These are phyloP conservation scores for Luperina testacea DNA, from an alignment of 2,888 invertebrate species.

Conservation along the genomic window DNA sequence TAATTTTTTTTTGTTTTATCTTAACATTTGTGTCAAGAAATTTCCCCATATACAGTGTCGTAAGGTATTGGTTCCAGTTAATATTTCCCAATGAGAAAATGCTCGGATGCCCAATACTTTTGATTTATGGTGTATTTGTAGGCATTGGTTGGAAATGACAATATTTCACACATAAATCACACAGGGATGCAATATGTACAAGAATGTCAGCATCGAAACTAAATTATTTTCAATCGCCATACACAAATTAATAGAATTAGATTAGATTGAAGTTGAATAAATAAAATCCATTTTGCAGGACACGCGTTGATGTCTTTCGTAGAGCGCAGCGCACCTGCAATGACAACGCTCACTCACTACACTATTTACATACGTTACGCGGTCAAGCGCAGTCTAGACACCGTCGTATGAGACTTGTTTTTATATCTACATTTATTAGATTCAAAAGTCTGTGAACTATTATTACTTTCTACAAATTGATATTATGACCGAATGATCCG, in stretches of 20 bases:
- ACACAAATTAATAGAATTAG: constrained; percentile 1
- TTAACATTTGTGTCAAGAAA: constrained; percentile 50
- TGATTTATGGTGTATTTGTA: constrained; percentile 32
- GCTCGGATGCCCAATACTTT: constrained; percentile 25
- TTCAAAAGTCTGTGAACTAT: constrained; percentile 77
- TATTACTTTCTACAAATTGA: constrained; percentile 86
- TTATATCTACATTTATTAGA: constrained; percentile 55
- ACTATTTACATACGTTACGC: constrained; percentile 44
- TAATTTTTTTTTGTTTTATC: constrained; percentile 50
- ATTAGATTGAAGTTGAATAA: background rate
- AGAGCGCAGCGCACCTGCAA: constrained; percentile 26
- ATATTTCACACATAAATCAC: constrained; percentile 4
- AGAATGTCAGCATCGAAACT: background rate
- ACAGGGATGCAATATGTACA: background rate
- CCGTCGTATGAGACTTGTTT: constrained; percentile 35
- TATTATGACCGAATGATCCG: constrained; percentile 76
- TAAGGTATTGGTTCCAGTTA: constrained; percentile 43
- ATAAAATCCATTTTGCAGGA: constrained; percentile 9
- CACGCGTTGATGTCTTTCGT: constrained; percentile 64
- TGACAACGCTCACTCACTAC: constrained; percentile 8
- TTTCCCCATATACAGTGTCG: constrained; percentile 47
- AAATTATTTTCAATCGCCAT: background rate
- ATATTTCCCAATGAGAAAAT: constrained; percentile 50
- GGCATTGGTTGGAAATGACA: constrained; percentile 15
- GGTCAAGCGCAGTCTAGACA: constrained; percentile 59